A percentile compares a stretch with the other conserved stretches of the same genome.
These are phyloP conservation scores for Buathra laborator DNA, from an alignment of 2,888 invertebrate genomes.

Conservation along the genomic window DNA sequence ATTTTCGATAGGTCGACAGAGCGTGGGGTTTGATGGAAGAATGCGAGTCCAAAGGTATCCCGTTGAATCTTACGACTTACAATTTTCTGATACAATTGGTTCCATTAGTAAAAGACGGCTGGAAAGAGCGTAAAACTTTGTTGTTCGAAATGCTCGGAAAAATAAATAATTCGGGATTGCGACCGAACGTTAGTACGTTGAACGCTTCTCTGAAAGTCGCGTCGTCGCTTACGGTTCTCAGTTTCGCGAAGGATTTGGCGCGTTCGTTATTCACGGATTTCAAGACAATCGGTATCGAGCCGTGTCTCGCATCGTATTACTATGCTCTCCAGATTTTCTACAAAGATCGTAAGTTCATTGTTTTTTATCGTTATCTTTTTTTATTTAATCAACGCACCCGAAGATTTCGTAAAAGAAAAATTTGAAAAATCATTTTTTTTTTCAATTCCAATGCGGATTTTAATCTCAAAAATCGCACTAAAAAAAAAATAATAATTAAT, in stretches of 20 bases:
- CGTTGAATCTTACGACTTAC: slow-evolving; percentile 89
- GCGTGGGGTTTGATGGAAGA: slow-evolving; percentile 89
- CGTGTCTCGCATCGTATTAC: slow-evolving; percentile 92
- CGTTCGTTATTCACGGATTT: slow-evolving; percentile 89
- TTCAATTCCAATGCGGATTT: too few relatives aligned
- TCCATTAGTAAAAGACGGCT: slow-evolving; percentile 89
- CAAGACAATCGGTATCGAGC: slow-evolving; percentile 89
- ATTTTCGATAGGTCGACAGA: slow-evolving; percentile 86
- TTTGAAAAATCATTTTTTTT: slow-evolving; percentile 1
- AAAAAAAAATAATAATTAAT: neutral
- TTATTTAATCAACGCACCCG: neutral
- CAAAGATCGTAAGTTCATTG: slow-evolving; percentile 87
- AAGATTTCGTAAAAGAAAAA: too few relatives aligned
- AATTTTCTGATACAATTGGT: slow-evolving; percentile 89
- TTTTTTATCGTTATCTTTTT: slow-evolving; percentile 30
- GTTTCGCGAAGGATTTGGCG: slow-evolving; percentile 84
- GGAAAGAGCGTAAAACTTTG: slow-evolving; percentile 88
- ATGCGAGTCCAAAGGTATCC: slow-evolving; percentile 88
- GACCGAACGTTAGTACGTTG: slow-evolving; percentile 90
- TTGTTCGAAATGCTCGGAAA: slow-evolving; percentile 88
- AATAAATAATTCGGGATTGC: slow-evolving; percentile 88
- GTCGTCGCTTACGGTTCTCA: slow-evolving; percentile 85
- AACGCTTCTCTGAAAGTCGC: slow-evolving; percentile 88
- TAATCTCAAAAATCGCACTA: too few relatives aligned
- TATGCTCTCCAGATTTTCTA: slow-evolving; percentile 90